phyloP scores from a whole-genome alignment of 1,140 invertebrate genomes.

The Bombus confusus region DNA sequence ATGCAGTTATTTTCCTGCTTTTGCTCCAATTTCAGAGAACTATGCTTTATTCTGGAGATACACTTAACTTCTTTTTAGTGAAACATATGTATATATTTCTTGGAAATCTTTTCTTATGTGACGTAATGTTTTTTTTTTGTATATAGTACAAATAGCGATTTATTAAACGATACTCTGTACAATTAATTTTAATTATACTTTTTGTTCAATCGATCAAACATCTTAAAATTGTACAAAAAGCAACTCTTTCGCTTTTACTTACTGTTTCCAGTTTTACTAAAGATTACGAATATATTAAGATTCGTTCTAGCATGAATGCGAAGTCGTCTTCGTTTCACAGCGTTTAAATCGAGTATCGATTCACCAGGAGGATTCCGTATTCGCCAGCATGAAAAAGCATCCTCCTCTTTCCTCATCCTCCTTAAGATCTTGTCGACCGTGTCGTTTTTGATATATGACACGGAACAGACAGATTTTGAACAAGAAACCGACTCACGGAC shows the following conservation, averaged over 20 bases:
- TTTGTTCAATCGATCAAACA: neutral
- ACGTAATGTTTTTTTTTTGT: too few species aligned
- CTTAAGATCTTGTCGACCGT: neutral
- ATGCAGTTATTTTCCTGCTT: neutral
- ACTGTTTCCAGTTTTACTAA: neutral
- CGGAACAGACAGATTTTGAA: neutral
- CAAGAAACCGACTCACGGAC: neutral
- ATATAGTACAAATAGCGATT: too few species aligned
- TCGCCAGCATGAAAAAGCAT: neutral
- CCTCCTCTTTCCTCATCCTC: neutral
- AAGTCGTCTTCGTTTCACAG: neutral
- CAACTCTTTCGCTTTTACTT: too few species aligned
- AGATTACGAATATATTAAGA: neutral
- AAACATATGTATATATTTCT: neutral
- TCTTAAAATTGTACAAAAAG: neutral
- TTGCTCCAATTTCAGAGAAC: neutral
- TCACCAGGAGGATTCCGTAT: neutral
- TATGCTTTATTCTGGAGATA: neutral
- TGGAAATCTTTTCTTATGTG: neutral
- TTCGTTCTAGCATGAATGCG: neutral
- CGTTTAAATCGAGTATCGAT: constrained; percentile 12
- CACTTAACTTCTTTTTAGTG: neutral
- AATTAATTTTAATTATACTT: neutral
- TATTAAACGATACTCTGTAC: neutral
- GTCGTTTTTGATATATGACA: neutral